Percentiles rank a stretch among this genome's conserved stretches.
Conservation (phyloP, 2,888 invertebrate genomes). For the Luperina nickerlii region DNA sequence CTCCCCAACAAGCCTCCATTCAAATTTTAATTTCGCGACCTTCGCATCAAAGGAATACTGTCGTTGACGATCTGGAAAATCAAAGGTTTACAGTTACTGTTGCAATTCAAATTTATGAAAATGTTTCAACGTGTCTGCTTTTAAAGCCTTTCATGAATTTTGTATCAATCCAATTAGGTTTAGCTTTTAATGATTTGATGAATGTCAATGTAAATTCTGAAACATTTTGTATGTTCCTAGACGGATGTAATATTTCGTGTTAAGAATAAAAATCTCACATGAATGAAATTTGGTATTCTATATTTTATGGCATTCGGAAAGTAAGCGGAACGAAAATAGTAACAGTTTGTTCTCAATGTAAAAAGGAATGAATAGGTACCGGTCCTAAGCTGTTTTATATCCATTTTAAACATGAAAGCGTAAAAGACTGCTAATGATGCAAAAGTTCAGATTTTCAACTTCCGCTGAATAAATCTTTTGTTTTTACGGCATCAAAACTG, state of each 20-base stretch:
- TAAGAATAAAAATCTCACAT: neutral
- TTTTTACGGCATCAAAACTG: constrained; percentile 48
- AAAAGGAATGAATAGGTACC: constrained; percentile 23
- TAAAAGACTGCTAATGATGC: constrained; percentile 44
- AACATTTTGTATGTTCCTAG: neutral
- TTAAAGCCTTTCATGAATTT: constrained; percentile 29
- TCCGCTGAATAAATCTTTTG: constrained; percentile 57
- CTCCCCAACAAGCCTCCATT: constrained; percentile 21
- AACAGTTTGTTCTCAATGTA: neutral
- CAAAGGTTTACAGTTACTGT: constrained; percentile 48
- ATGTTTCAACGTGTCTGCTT: constrained; percentile 25
- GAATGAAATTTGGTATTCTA: neutral
- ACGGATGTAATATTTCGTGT: neutral
- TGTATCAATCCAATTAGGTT: constrained; percentile 19
- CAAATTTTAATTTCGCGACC: constrained; percentile 45
- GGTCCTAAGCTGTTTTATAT: constrained; percentile 3
- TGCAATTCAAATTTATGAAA: constrained; percentile 64
- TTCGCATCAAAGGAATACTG: constrained; percentile 48
- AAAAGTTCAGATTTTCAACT: constrained; percentile 34
- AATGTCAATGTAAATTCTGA: neutral
- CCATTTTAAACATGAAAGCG: neutral
- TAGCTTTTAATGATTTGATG: neutral
- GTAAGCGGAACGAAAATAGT: neutral
- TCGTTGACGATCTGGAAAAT: constrained; percentile 54
- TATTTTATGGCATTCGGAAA: constrained; percentile 14